phyloP scores from a whole-genome alignment of 2,113 vertebrate genomes.

The Hyla sarda region DNA sequence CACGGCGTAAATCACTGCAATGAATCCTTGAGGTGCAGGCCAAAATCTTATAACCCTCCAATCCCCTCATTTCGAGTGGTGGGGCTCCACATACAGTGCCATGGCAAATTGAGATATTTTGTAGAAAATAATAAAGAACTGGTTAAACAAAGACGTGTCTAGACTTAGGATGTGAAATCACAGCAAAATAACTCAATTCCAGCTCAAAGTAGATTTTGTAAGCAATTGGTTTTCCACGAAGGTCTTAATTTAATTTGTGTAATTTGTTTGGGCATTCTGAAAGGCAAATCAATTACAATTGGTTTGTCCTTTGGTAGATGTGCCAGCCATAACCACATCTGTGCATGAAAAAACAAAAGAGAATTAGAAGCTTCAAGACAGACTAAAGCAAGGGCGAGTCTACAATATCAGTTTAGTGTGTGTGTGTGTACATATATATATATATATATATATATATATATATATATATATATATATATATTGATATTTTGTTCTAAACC shows the following conservation, averaged over 20 bases:
- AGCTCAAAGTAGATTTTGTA: slow-evolving; percentile 37
- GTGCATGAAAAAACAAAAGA: slow-evolving; percentile 23
- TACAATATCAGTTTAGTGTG: no score
- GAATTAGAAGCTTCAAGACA: background rate
- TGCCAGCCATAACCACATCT: slow-evolving; percentile 40
- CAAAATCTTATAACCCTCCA: background rate
- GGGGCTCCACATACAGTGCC: background rate
- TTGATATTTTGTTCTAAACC: background rate
- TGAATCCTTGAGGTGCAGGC: background rate
- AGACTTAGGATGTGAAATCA: background rate
- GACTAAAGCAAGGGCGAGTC: background rate
- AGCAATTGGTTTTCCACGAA: slow-evolving; percentile 51
- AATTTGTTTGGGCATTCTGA: slow-evolving; percentile 43
- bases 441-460: no score
- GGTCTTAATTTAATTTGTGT: slow-evolving; percentile 53
- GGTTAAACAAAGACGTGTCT: slow-evolving; percentile 23
- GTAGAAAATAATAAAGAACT: background rate
- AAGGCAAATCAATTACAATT: slow-evolving; percentile 57
- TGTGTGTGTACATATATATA: no score
- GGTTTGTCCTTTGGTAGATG: slow-evolving; percentile 45
- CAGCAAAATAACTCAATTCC: slow-evolving; percentile 41
- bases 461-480: background rate
- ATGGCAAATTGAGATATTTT: background rate
- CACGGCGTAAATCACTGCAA: background rate
- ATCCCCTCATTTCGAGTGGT: background rate